Percentiles rank a stretch among this genome's conserved stretches.
phyloP scores from a whole-genome alignment of 1,140 invertebrate genomes.

The Drosophila kepulauana region DNA sequence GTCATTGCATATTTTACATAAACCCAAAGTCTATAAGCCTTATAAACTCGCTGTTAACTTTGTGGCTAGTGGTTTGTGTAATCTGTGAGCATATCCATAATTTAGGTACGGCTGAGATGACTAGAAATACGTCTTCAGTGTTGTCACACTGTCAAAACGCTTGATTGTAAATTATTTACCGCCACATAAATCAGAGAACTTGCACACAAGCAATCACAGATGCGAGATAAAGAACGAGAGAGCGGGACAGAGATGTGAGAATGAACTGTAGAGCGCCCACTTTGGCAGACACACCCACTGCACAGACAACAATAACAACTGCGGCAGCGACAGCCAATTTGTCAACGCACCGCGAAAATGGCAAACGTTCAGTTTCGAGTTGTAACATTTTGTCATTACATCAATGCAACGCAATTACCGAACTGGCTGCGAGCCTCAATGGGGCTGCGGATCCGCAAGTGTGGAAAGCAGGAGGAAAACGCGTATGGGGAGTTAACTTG shows the following conservation, averaged over 20 bases:
- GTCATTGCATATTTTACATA: neutral
- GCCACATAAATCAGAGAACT: constrained; percentile 75
- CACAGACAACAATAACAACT: constrained; percentile 38
- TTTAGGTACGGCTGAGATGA: constrained; percentile 34
- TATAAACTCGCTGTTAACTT: constrained; percentile 21
- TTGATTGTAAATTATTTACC: constrained; percentile 68
- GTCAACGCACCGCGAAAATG: constrained; percentile 56
- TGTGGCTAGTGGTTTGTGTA: constrained; percentile 18
- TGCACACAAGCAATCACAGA: constrained; percentile 39
- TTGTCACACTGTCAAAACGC: constrained; percentile 38
- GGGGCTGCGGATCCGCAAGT: neutral
- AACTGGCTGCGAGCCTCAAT: neutral
- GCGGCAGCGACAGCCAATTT: constrained; percentile 65
- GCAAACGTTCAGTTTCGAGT: constrained; percentile 46
- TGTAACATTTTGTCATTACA: constrained; percentile 60
- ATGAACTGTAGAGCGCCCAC: constrained; percentile 34
- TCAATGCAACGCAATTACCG: constrained; percentile 55
- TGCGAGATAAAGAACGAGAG: constrained; percentile 5
- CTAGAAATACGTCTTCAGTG: constrained; percentile 19
- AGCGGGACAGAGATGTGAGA: neutral
- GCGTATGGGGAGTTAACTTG: constrained; percentile 31
- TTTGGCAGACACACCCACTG: constrained; percentile 13
- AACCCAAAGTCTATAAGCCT: constrained; percentile 9
- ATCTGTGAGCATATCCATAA: constrained; percentile 40
- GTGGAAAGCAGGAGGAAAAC: neutral